Evolutionary conservation across 2,113 vertebrate genomes (phyloP).

Genomic region (Crotalus tigris): DNA sequence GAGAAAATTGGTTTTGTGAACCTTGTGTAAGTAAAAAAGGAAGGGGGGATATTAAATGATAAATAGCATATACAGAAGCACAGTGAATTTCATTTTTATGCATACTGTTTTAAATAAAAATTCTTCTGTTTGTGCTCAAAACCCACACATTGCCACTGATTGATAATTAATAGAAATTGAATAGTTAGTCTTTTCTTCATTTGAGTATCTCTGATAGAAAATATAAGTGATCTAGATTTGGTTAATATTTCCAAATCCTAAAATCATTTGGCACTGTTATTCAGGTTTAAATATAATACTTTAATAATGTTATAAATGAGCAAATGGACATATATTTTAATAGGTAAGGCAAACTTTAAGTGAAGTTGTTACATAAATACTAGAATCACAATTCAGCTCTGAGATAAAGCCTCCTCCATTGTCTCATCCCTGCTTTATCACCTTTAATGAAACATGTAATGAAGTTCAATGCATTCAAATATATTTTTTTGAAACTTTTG

Average conservation of each 20-base stretch:
- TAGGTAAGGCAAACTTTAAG: not conserved
- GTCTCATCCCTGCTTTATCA: not conserved
- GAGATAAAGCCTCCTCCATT: not conserved
- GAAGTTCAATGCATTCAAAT: not conserved
- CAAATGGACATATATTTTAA: not conserved
- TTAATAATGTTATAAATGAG: not conserved
- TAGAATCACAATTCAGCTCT: not conserved
- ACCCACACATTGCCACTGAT: not conserved
- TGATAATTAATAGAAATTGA: not conserved
- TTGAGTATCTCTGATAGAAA: not conserved
- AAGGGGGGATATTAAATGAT: not conserved
- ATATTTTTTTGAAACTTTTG: not conserved
- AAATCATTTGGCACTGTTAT: not conserved
- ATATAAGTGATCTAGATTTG: not conserved
- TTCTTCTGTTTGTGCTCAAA: not conserved
- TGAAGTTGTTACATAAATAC: not conserved
- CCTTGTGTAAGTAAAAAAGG: slow-evolving; percentile 86
- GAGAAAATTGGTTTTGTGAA: slow-evolving; percentile 99
- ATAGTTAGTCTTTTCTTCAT: not conserved
- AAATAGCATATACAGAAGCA: not conserved
- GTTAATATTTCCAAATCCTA: not conserved
- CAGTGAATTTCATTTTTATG: not conserved
- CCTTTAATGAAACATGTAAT: not conserved
- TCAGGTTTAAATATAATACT: not conserved
- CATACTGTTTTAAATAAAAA: not conserved